These are phyloP conservation scores for Otolemur garnettii DNA, from an alignment of 2,113 vertebrate species.

Conservation along the genomic window DNA sequence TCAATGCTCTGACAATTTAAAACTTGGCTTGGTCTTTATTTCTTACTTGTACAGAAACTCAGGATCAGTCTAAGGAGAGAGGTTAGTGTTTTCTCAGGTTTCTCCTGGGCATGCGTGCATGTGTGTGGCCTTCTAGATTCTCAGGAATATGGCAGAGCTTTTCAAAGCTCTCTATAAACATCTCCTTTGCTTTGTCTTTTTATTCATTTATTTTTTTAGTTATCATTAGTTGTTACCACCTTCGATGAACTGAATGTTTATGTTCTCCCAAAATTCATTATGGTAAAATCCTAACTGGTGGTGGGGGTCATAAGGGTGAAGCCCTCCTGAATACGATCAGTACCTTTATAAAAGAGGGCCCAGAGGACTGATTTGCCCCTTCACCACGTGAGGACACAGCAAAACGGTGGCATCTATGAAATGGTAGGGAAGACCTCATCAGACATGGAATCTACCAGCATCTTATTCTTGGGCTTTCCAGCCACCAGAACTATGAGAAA, in stretches of 20 bases:
- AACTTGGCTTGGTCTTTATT: not conserved
- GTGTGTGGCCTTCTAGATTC: not conserved
- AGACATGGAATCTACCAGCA: not conserved
- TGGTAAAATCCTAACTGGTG: not conserved
- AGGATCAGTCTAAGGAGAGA: not conserved
- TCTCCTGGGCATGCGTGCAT: not conserved
- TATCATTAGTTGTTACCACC: not conserved
- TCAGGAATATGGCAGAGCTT: not conserved
- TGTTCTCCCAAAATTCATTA: not conserved
- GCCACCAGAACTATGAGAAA: not conserved
- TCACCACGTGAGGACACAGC: not conserved
- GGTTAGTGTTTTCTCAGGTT: not conserved
- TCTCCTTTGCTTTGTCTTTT: not conserved
- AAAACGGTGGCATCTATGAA: not conserved
- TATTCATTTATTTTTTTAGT: not conserved
- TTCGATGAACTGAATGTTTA: not conserved
- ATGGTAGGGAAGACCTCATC: not conserved
- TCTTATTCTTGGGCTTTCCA: not conserved
- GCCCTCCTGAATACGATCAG: not conserved
- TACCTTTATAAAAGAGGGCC: not conserved
- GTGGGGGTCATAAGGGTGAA: not conserved
- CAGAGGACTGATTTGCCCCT: not conserved
- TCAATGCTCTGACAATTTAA: not conserved
- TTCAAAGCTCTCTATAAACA: not conserved
- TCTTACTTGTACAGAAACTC: not conserved